A percentile compares a stretch with the other conserved stretches of the same genome.
phyloP scores from a whole-genome alignment of 1,140 invertebrate genomes.

The Polyergus mexicanus region DNA sequence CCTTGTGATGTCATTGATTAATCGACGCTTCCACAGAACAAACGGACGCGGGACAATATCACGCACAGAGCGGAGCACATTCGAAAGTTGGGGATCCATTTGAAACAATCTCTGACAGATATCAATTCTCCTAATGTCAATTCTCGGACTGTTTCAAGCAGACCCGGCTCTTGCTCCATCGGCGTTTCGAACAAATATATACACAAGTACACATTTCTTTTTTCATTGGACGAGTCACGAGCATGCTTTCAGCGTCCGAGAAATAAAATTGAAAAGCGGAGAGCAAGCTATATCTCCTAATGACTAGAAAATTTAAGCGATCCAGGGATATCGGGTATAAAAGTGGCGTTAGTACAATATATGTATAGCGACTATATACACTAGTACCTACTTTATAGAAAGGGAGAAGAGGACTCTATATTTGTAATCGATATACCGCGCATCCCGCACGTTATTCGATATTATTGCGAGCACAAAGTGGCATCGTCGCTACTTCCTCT shows the following conservation, averaged over 20 bases:
- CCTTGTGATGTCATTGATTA: constrained; percentile 26
- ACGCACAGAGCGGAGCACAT: constrained; percentile 15
- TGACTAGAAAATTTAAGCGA: constrained; percentile 55
- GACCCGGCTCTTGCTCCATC: not conserved
- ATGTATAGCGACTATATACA: constrained; percentile 42
- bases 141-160: constrained; percentile 5
- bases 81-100: not conserved
- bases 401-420: not conserved
- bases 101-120: not conserved
- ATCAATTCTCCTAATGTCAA: not conserved
- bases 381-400: constrained; percentile 1
- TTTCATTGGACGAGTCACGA: constrained; percentile 50
- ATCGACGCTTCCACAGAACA: constrained; percentile 36
- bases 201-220: constrained; percentile 6
- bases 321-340: constrained; percentile 28
- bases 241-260: constrained; percentile 64
- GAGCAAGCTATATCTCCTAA: constrained; percentile 56
- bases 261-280: constrained; percentile 43
- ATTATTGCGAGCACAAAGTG: constrained; percentile 11
- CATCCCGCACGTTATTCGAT: not conserved
- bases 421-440: constrained; percentile 17
- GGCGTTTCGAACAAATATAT: constrained; percentile 32
- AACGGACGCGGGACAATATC: constrained; percentile 44
- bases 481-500: constrained; percentile 8
- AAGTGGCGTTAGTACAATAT: constrained; percentile 61